Base-by-base conservation (phyloP, 2,888 invertebrate genomes). In the Eurytoma californica region DNA sequence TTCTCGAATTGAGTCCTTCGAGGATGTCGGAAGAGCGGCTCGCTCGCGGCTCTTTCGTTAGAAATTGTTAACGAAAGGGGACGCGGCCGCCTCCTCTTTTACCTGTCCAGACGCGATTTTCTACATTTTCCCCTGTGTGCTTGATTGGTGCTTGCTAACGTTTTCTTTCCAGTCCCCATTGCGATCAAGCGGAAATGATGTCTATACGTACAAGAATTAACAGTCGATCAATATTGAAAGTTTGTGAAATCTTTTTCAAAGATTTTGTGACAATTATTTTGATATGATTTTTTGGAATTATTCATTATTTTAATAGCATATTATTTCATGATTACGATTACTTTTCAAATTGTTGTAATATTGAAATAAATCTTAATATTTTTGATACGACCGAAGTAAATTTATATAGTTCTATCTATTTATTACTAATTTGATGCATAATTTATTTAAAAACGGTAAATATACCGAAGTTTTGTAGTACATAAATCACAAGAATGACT, bases 1-100 rank as follows among this genome's bases (percentile, higher is more conserved):
- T 68, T 58, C n/a, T 74, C 69, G 49, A 74, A 79, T 79, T 74
- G 79, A 74, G 69, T 74, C 74, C 79, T 79, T 74, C 65, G 73
- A n/a, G 14, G 47, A 24, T 20, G 55, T 69, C 66, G 76, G 30
- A 55, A 24, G 24, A 24, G 14, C 30, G 7, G 28, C 3, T 16
- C 39, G 57, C 18, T 39, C 61, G 30, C 24, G 57, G n/a, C 58
- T 49, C 61, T 72, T 79, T 79, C 58, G 69, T 74, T 79, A 65
- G 73, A 74, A 69, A 79, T 70, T 65, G 65, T 51, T 79, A 79
- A 65, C 53, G 72, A 72, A 72, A 18, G 55, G 60, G 24, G 63
- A 55, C 14, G 55, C 39, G 39, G 9, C 20, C 65, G 39, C 51
- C 24, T 60, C 61, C 65, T 76, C 58, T 30, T 69, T 68, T 57